Evolutionary conservation across 1,140 invertebrate species (phyloP).

Genomic region (Plodia interpunctella): DNA sequence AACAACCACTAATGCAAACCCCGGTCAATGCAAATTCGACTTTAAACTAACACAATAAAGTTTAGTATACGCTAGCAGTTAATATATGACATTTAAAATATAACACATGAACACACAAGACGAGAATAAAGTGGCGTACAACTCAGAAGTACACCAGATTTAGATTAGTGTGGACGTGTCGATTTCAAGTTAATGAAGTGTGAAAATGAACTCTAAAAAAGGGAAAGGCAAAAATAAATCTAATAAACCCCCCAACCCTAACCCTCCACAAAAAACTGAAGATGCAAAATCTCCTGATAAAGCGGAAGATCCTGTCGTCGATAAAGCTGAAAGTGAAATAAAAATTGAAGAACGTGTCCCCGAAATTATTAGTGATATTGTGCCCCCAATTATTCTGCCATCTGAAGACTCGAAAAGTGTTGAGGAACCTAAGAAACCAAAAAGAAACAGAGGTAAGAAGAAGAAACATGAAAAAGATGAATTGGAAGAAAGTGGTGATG

Average conservation of each 20-base stretch:
- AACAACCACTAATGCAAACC: slow-evolving; percentile 28
- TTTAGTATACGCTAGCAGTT: background rate
- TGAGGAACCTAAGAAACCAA: slow-evolving; percentile 56
- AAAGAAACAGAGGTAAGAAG: slow-evolving; percentile 62
- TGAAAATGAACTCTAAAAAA: slow-evolving; percentile 58
- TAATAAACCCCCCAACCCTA: slow-evolving; percentile 35
- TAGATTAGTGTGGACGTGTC: slow-evolving; percentile 27
- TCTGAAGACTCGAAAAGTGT: slow-evolving; percentile 18
- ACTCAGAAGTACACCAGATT: slow-evolving; percentile 46
- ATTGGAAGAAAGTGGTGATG: slow-evolving; percentile 24
- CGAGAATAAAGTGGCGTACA: slow-evolving; percentile 57
- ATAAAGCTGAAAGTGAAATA: slow-evolving; percentile 26
- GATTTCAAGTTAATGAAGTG: slow-evolving; percentile 13
- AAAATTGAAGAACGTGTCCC: slow-evolving; percentile 31
- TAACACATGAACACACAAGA: slow-evolving; percentile 44
- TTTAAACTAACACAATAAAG: background rate
- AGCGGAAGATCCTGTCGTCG: slow-evolving; percentile 10
- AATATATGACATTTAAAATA: slow-evolving; percentile 58
- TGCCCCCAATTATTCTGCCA: slow-evolving; percentile 14
- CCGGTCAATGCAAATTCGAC: background rate
- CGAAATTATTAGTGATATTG: slow-evolving; percentile 34
- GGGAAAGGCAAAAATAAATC: slow-evolving; percentile 50
- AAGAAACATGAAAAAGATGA: slow-evolving; percentile 37
- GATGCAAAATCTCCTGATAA: slow-evolving; percentile 17
- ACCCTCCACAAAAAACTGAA: slow-evolving; percentile 21